A percentile compares a stretch with the other conserved stretches of the same genome.
Conservation (phyloP, 2,797 vertebrate genomes). For the Heterohyrax brucei region DNA sequence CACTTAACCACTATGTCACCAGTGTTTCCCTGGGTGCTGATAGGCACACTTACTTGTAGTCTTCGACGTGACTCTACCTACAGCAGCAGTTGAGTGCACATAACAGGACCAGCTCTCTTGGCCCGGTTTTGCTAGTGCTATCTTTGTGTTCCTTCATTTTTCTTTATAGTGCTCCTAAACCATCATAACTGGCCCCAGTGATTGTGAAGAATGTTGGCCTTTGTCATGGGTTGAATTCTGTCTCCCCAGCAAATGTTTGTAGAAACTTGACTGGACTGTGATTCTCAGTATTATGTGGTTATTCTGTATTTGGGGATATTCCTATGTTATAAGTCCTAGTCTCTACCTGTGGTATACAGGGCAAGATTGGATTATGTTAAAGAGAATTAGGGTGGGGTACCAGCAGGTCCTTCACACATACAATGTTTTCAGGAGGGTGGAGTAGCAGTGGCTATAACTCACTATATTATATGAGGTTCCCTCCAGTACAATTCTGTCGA, state of each 20-base stretch:
- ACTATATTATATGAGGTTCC: constrained; percentile 84
- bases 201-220: constrained; percentile 93
- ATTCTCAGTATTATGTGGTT: too few species aligned
- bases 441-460: constrained; percentile 85
- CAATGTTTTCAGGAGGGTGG: constrained; percentile 89
- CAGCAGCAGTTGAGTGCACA: rapidly evolving
- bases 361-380: too few species aligned
- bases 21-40: too few species aligned
- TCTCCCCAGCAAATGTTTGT: too few species aligned
- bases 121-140: constrained; percentile 91
- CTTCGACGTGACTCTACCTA: background rate
- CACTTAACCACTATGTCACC: too few species aligned
- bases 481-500: constrained; percentile 84
- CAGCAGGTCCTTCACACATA: constrained; percentile 94
- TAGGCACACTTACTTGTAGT: too few species aligned
- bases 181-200: constrained; percentile 95
- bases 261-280: too few species aligned
- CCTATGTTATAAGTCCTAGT: too few species aligned
- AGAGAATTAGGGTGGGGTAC: constrained; percentile 92
- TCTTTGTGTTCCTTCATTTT: constrained; percentile 94
- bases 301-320: too few species aligned
- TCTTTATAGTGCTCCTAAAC: constrained; percentile 93
- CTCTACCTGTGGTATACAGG: too few species aligned
- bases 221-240: constrained; percentile 73
- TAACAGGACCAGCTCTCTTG: constrained; percentile 88